phyloP scores from a whole-genome alignment of 2,888 invertebrate species.

The Aphodius sticticus region DNA sequence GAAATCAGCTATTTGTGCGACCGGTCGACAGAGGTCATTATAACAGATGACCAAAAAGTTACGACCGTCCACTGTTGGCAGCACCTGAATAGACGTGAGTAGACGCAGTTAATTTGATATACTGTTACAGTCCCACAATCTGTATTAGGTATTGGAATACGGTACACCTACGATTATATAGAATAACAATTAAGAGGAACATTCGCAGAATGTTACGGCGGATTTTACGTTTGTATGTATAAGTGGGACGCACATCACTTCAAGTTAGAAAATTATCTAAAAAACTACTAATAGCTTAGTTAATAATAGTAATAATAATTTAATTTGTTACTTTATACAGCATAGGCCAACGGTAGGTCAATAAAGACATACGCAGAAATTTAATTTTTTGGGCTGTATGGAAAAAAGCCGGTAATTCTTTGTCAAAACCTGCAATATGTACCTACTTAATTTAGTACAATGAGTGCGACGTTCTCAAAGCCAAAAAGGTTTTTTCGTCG shows the following conservation, averaged over 20 bases:
- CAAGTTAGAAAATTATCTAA: neutral
- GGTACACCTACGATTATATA: neutral
- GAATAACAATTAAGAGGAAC: neutral
- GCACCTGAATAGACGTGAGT: neutral
- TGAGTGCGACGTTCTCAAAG: too few species aligned
- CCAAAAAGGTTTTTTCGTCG: too few species aligned
- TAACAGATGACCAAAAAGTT: slow-evolving; percentile 4
- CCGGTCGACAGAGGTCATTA: neutral
- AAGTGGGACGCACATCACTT: neutral
- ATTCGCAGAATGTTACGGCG: neutral
- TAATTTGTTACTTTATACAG: too few species aligned
- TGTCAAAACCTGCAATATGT: too few species aligned
- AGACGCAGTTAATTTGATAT: neutral
- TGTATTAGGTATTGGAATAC: neutral
- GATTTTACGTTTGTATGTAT: neutral
- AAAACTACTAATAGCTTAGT: too few species aligned
- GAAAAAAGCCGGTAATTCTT: too few species aligned
- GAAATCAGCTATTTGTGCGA: neutral
- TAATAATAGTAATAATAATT: too few species aligned
- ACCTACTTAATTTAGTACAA: too few species aligned
- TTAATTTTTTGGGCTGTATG: too few species aligned
- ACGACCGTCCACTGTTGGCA: neutral
- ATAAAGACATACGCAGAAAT: too few species aligned
- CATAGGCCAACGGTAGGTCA: too few species aligned
- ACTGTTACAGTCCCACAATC: slow-evolving; percentile 4